phyloP scores from a whole-genome alignment of 2,888 invertebrate genomes.

The Protophormia terraenovae region DNA sequence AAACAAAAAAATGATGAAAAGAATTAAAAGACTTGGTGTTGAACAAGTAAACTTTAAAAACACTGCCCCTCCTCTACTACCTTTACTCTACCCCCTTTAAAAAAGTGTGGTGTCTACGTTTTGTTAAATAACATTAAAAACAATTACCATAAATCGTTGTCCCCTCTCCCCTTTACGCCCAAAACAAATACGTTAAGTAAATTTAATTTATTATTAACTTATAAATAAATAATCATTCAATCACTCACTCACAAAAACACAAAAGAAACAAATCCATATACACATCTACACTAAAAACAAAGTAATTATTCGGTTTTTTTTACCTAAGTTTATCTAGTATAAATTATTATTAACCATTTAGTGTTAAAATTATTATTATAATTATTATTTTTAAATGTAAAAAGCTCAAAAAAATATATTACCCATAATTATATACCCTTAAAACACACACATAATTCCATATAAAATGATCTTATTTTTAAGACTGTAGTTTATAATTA shows the following conservation, averaged over 20 bases:
- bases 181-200: conserved; percentile 58
- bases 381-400: conserved; percentile 44
- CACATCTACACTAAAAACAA: conserved; percentile 40
- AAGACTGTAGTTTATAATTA: conserved; percentile 47
- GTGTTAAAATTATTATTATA: conserved; percentile 27
- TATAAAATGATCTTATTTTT: conserved; percentile 48
- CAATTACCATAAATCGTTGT: background rate
- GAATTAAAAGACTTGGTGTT: conserved; percentile 34
- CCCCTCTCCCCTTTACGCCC: background rate
- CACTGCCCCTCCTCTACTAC: background rate
- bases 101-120: conserved; percentile 21
- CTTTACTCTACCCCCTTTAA: background rate
- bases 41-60: conserved; percentile 23
- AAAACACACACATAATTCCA: conserved; percentile 52
- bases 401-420: conserved; percentile 37
- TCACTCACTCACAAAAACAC: background rate
- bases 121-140: background rate
- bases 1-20: background rate
- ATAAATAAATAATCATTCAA: conserved; percentile 15
- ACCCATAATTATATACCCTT: background rate
- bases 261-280: no score
- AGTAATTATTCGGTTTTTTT: conserved; percentile 56
- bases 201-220: conserved; percentile 64
- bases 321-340: conserved; percentile 52
- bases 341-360: conserved; percentile 51